A percentile compares a stretch with the other conserved stretches of the same genome.
phyloP scores from a whole-genome alignment of 2,113 vertebrate genomes.

The Balaeniceps rex region DNA sequence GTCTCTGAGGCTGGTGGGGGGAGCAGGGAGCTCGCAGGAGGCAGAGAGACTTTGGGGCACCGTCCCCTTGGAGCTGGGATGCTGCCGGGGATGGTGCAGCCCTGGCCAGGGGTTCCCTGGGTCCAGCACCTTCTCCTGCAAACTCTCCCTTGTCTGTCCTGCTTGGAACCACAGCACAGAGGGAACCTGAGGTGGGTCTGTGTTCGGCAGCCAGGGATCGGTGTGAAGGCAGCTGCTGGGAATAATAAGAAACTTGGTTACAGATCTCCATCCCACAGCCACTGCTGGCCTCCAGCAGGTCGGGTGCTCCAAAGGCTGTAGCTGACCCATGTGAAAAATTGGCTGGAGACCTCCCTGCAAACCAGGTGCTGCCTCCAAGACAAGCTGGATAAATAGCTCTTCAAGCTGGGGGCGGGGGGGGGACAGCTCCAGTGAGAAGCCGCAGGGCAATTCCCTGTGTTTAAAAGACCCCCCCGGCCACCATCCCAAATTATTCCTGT shows the following conservation, averaged over 20 bases:
- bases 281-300: not conserved
- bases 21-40: not conserved
- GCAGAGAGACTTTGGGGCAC: not conserved
- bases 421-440: not conserved
- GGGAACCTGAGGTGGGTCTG: not conserved
- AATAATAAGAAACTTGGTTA: constrained; percentile 8
- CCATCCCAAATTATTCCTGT: not conserved
- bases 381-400: not conserved
- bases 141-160: not conserved
- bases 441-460: not conserved
- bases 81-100: not conserved
- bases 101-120: not conserved
- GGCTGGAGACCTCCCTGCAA: not conserved
- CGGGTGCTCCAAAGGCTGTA: not conserved
- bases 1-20: accelerated
- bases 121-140: not conserved
- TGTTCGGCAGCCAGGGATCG: not conserved
- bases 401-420: not conserved
- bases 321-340: constrained; percentile 10
- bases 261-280: not conserved
- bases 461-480: not conserved
- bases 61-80: not conserved
- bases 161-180: not conserved
- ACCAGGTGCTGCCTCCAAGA: not conserved
- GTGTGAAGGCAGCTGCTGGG: not conserved